phyloP scores from a whole-genome alignment of 2,888 invertebrate species.

The Parelbella ahira region DNA sequence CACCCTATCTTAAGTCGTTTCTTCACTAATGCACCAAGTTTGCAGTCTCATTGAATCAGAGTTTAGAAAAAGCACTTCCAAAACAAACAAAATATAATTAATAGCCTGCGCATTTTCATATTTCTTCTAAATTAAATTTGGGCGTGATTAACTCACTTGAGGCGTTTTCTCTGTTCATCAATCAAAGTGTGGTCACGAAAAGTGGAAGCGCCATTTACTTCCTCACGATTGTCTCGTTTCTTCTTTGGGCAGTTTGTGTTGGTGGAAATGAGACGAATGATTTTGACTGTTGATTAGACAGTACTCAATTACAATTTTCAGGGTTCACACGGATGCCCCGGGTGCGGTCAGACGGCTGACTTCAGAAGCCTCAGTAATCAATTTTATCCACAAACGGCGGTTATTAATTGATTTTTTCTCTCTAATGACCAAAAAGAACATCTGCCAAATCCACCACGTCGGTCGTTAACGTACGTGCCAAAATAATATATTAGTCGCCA shows the following conservation, averaged over 20 bases:
- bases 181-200: conserved; percentile 62
- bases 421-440: conserved; percentile 74
- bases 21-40: conserved; percentile 24
- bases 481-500: conserved; percentile 39
- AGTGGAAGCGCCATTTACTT: conserved; percentile 63
- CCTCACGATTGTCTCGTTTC: conserved; percentile 53
- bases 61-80: conserved; percentile 49
- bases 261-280: conserved; percentile 43
- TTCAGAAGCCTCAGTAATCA: conserved; percentile 75
- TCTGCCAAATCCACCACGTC: conserved; percentile 65
- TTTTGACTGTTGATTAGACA: conserved; percentile 53
- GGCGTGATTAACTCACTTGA: conserved; percentile 73
- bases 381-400: conserved; percentile 76
- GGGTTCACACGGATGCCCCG: conserved; percentile 65
- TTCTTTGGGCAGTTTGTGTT: conserved; percentile 25
- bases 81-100: conserved; percentile 72
- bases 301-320: conserved; percentile 63
- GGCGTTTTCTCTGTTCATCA: conserved; percentile 80
- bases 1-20: conserved; percentile 24
- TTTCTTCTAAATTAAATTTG: conserved; percentile 76
- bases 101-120: conserved; percentile 58
- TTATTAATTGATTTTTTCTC: conserved; percentile 72
- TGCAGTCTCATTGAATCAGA: conserved; percentile 39
- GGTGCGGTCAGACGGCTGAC: conserved; percentile 57
- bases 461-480: conserved; percentile 71